Evolutionary conservation across 2,888 invertebrate genomes (phyloP).

Genomic region (Acanthosepion esculentum): DNA sequence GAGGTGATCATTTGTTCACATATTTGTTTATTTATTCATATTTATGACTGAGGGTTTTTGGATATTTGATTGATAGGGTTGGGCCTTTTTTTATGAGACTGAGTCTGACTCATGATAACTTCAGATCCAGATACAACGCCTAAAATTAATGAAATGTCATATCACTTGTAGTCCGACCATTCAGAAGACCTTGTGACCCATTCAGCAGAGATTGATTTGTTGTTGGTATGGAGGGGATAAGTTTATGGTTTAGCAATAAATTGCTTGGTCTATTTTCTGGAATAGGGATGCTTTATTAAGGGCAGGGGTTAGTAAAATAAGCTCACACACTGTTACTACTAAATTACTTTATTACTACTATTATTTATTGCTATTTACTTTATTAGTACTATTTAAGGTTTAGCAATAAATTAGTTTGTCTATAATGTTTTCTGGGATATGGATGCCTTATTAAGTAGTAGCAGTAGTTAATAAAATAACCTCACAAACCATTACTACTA

Average conservation of each 20-base stretch:
- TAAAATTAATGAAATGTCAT: neutral
- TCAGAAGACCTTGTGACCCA: neutral
- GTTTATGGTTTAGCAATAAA: neutral
- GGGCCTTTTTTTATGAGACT: neutral
- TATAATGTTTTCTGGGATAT: neutral
- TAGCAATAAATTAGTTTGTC: neutral
- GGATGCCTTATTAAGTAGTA: neutral
- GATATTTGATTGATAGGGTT: constrained; percentile 20
- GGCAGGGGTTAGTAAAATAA: no score
- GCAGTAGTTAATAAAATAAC: neutral
- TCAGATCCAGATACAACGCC: neutral
- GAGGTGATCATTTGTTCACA: neutral
- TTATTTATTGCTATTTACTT: no score
- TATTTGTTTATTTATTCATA: neutral
- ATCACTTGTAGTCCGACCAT: neutral
- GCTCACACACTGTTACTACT: no score
- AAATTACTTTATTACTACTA: no score
- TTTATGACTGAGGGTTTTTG: neutral
- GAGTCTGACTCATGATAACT: neutral
- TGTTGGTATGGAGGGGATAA: neutral
- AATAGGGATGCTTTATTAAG: no score
- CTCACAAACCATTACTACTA: no score
- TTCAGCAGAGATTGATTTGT: neutral
- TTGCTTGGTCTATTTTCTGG: neutral
- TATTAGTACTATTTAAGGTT: no score